A percentile compares a stretch with the other conserved stretches of the same genome.
Conservation (phyloP, 2,888 invertebrate species). For the Morpho helenor region DNA sequence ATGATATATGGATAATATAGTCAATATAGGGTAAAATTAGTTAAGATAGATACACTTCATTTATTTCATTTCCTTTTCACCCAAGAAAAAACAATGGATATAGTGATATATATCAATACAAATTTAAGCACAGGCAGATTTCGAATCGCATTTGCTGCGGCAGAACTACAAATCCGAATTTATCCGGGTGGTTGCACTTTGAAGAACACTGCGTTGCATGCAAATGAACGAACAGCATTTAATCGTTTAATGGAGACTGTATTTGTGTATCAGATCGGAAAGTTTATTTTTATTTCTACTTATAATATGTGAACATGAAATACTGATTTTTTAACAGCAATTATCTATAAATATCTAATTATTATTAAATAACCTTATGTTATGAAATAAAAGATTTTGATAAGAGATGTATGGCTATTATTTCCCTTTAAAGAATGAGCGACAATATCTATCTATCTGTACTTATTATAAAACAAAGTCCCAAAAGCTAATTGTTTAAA, state of each 20-base stretch:
- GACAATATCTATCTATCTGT: too few species aligned
- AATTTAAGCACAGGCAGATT: conserved; percentile 20
- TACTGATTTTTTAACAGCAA: conserved; percentile 20
- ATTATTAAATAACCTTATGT: too few species aligned
- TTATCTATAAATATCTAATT: too few species aligned
- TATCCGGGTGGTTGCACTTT: conserved; percentile 62
- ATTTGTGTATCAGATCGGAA: conserved; percentile 63
- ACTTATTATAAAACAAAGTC: too few species aligned
- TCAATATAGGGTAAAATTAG: too few species aligned
- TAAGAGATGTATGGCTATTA: too few species aligned
- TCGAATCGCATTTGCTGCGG: conserved; percentile 29
- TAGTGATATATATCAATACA: conserved; percentile 15
- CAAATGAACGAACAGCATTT: conserved; percentile 68
- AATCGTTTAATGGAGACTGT: conserved; percentile 69
- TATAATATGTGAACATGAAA: not conserved
- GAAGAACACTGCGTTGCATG: conserved; percentile 62
- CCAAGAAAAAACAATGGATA: not conserved
- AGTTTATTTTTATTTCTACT: conserved; percentile 14
- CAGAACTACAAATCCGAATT: conserved; percentile 52
- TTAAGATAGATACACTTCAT: too few species aligned
- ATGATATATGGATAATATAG: too few species aligned
- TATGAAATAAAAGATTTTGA: too few species aligned
- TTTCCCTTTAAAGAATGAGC: not conserved
- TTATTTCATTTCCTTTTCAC: too few species aligned
- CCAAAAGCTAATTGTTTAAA: too few species aligned